Evolutionary conservation across 1,140 invertebrate genomes (phyloP), one percentile per base, ranked within the genome.

Genomic region (Wiebesia pumilae): DNA sequence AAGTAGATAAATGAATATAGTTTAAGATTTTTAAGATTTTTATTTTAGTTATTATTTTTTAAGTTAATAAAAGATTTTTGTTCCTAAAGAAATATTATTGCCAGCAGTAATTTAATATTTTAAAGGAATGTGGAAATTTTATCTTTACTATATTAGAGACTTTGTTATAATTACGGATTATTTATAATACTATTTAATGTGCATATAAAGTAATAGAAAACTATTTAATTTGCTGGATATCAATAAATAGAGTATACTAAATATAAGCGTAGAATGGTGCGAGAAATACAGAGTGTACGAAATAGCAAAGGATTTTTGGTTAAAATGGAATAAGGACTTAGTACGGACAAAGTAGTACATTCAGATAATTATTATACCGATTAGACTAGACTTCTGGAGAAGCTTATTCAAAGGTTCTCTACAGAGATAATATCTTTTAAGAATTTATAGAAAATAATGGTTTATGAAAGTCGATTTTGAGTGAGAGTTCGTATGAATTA

Each of bases 371-470:
- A 71, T 30, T 38, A 71, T 38, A 38, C 33, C 69, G 35, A 38
- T 71, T 71, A 71, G 33, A 71, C 12, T 38, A 24, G 3, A 71
- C 69, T 21, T 7, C 16, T 71, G 19, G 33, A 71, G 24, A 33
- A 38, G 35, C 35, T 21, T 43, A 75, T 75, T 75, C 19, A 43
- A 75, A 69, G 43, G 4, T 19, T 40, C 19, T 19, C 38, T 73
- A n/a, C 24, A 75, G 27, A 75, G 24, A 40, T 75, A 40, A 75
- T 75, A 75, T 43, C 10, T 75, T 75, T 43, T 4, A 75, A 43
- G 24, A 75, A 43, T 75, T 75, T 75, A 43, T 75, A 75, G 7
- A 43, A 10, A n/a, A 75, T 6, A 75, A 75, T 75, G 71, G 35
- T 27, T 75, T 43, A 43, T 75, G 12, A 10, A 75, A 75, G 71